Evolutionary conservation across 2,113 vertebrate species (phyloP).

Genomic region (Axis porcinus): DNA sequence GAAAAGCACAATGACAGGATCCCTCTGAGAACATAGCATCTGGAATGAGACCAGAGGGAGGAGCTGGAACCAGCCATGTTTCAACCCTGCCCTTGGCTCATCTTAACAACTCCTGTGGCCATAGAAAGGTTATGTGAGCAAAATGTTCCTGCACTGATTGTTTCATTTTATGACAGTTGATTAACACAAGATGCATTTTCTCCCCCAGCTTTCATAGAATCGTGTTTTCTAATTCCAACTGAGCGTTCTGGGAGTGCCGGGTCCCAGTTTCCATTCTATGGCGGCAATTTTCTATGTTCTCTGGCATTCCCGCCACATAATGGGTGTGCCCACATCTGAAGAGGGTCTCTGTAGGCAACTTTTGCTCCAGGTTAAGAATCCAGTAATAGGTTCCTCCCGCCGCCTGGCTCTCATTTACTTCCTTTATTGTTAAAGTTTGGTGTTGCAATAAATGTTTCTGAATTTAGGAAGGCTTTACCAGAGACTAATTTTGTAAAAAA

Average conservation of each 20-base stretch:
- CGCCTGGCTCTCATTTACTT: background rate
- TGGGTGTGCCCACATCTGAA: background rate
- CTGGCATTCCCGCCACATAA: background rate
- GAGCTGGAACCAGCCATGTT: background rate
- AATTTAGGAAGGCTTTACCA: background rate
- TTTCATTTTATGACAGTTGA: background rate
- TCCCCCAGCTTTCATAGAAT: background rate
- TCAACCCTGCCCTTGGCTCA: background rate
- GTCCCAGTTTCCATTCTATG: background rate
- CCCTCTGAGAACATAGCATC: background rate
- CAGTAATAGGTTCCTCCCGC: background rate
- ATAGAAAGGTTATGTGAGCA: background rate
- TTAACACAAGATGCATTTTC: background rate
- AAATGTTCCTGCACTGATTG: background rate
- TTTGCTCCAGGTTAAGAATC: background rate
- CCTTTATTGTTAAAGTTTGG: background rate
- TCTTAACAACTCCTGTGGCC: background rate
- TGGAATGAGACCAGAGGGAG: background rate
- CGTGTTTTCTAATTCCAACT: background rate
- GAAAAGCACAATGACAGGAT: background rate
- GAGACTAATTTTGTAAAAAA: background rate
- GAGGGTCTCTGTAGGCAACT: background rate
- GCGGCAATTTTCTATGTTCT: background rate
- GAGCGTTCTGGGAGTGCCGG: background rate
- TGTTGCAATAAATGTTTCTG: conserved; percentile 5